Percentiles rank a stretch among this genome's conserved stretches.
Conservation (phyloP, 1,140 invertebrate genomes). For the Drosophila virilis region DNA sequence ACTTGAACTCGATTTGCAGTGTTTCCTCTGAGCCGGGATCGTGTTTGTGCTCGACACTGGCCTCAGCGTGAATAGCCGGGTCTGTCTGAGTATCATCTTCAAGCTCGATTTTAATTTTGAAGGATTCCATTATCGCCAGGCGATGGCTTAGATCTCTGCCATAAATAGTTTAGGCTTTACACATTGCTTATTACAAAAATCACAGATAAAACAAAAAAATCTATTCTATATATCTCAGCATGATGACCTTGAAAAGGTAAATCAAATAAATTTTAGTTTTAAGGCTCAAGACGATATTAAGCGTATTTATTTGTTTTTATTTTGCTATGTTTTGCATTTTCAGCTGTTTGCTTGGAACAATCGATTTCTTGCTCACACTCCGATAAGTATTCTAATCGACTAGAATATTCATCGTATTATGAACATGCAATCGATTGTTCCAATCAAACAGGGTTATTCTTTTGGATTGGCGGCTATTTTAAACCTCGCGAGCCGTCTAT, state of each 20-base stretch:
- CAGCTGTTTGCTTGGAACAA: background rate
- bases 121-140: slow-evolving; percentile 26
- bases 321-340: background rate
- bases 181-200: background rate
- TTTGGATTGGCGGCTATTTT: no score
- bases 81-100: background rate
- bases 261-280: no score
- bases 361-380: background rate
- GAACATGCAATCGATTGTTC: no score
- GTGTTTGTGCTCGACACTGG: background rate
- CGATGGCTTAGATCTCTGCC: background rate
- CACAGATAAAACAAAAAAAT: background rate
- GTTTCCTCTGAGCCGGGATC: background rate
- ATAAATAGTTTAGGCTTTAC: background rate
- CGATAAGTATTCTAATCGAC: no score
- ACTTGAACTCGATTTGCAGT: slow-evolving; percentile 12
- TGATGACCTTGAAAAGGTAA: no score
- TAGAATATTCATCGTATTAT: no score
- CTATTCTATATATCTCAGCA: no score
- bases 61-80: background rate
- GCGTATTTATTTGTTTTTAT: background rate
- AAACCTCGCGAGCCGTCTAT: no score
- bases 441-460: no score
- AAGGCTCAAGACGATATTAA: background rate
- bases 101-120: slow-evolving; percentile 21